A percentile compares a stretch with the other conserved stretches of the same genome.
phyloP scores from a whole-genome alignment of 1,140 invertebrate genomes.

The Matsumurasca onukii region DNA sequence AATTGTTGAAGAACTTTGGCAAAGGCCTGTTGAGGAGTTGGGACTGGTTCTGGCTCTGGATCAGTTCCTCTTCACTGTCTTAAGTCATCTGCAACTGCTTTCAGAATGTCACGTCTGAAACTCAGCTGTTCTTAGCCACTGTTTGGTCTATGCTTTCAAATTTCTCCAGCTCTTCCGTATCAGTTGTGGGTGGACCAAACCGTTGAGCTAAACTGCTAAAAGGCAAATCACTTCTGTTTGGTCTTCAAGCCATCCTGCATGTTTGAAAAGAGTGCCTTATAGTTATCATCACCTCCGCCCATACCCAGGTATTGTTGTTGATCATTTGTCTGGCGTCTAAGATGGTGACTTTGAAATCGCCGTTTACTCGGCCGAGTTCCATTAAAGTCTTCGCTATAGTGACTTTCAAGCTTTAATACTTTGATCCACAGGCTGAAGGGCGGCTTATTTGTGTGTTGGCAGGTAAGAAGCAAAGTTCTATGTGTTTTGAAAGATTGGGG shows the following conservation, averaged over 20 bases:
- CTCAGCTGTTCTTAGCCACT: not conserved
- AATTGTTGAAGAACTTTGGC: not conserved
- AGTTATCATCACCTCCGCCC: not conserved
- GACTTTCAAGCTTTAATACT: not conserved
- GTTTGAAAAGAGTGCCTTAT: not conserved
- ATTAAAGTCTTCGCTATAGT: not conserved
- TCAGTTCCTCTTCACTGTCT: not conserved
- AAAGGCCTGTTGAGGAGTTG: not conserved
- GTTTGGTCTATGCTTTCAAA: not conserved
- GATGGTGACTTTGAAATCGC: no score
- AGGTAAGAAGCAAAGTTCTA: constrained; percentile 2
- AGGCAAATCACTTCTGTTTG: not conserved
- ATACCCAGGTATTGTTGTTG: no score
- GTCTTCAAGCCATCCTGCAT: not conserved
- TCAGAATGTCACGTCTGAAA: not conserved
- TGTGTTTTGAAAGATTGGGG: not conserved
- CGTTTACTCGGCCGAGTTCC: no score
- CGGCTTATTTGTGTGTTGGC: not conserved
- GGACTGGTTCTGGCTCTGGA: not conserved
- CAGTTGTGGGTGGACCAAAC: not conserved
- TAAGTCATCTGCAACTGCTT: not conserved
- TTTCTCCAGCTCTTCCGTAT: not conserved
- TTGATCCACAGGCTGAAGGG: not conserved
- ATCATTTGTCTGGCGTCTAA: not conserved
- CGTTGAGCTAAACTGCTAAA: not conserved